Conservation (phyloP, 2,888 invertebrate species). For the Tinea semifulvella region DNA sequence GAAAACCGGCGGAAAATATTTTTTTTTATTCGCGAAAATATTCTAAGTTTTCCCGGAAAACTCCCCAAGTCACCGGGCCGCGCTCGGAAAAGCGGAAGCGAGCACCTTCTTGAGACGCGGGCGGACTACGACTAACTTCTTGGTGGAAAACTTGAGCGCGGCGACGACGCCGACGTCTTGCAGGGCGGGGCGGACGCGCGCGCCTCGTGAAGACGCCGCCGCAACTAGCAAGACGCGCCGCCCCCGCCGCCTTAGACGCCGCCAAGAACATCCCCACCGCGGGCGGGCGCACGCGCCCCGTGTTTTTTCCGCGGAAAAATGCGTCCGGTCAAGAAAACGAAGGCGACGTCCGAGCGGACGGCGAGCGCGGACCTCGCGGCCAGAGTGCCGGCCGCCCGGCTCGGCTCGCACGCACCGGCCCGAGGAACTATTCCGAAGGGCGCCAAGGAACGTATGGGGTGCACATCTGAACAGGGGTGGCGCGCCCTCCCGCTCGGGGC, state of each 20-base stretch:
- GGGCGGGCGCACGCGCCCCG: constrained; percentile 61
- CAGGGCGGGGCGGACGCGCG: constrained; percentile 65
- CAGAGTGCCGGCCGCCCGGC: constrained; percentile 19
- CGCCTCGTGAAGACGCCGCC: constrained; percentile 62
- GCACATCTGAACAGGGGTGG: constrained; percentile 28
- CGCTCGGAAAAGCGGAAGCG: constrained; percentile 46
- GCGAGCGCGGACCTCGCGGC: constrained; percentile 24
- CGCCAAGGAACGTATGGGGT: constrained; percentile 35
- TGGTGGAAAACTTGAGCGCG: constrained; percentile 66
- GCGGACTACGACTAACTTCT: constrained; percentile 68
- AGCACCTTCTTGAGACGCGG: constrained; percentile 64
- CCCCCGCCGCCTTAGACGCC: constrained; percentile 64
- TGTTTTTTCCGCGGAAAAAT: constrained; percentile 67
- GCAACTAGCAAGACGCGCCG: constrained; percentile 64
- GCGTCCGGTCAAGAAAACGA: constrained; percentile 64
- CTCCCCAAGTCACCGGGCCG: constrained; percentile 24
- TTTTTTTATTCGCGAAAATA: constrained; percentile 6
- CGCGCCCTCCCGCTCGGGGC: constrained; percentile 53
- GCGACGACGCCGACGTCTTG: constrained; percentile 65
- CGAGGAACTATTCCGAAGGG: constrained; percentile 60
- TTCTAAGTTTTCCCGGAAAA: constrained; percentile 13
- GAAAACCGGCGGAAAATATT: constrained; percentile 11
- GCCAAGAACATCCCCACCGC: constrained; percentile 63
- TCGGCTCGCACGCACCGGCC: constrained; percentile 26
- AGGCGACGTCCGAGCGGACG: constrained; percentile 39